Evolutionary conservation across 1,140 invertebrate genomes (phyloP), one percentile per base, ranked within the genome.

Genomic region (Pseudomyrmex pallidus): DNA sequence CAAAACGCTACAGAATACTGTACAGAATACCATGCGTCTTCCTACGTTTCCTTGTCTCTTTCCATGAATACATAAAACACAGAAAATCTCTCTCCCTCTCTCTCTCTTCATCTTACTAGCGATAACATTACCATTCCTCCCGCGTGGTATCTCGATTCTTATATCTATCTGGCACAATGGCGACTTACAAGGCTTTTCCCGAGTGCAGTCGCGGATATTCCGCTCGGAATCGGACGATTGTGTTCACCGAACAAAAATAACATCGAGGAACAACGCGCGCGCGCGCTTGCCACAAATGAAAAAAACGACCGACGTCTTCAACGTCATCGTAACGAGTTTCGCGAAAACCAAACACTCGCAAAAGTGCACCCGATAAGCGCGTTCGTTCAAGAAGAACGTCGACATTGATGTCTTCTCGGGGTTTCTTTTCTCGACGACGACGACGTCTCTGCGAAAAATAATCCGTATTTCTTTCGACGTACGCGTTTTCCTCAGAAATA

Each of bases 101-200:
- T 25, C 25, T 25, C 25, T 25, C 25, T 59, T 22, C 63, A n/a
- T 85, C 84, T 52, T 87, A 83, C 82, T 83, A 82, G 80, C 64
- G 74, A 68, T 83, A 89, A 85, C 85, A 89, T 82, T 56, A 67
- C 54, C 74, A 89, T 87, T 89, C 88, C 86, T 85, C 86, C 76
- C 82, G 86, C 82, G 86, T 87, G 86, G 80, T 87, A 88, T 87
- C 85, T 82, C 83, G 86, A 77, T 74, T 84, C 78, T 57, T 78
- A 70, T 35, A 52, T 52, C 5, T 57, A 57, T 68, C 25, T 48
- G 35, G 52, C 10, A 78, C 52, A 78, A 68, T 56, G 50, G 17
- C 13, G 70, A 35, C 66, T 56, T 44, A 13, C 35, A 22, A 9
- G 46, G 12, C 52, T 48, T 67, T 48, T 67, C 8, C 50, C 35